Percentiles rank a stretch among this genome's conserved stretches.
These are phyloP conservation scores for Halichoerus grypus DNA, from an alignment of 2,113 vertebrate genomes.

Conservation along the genomic window DNA sequence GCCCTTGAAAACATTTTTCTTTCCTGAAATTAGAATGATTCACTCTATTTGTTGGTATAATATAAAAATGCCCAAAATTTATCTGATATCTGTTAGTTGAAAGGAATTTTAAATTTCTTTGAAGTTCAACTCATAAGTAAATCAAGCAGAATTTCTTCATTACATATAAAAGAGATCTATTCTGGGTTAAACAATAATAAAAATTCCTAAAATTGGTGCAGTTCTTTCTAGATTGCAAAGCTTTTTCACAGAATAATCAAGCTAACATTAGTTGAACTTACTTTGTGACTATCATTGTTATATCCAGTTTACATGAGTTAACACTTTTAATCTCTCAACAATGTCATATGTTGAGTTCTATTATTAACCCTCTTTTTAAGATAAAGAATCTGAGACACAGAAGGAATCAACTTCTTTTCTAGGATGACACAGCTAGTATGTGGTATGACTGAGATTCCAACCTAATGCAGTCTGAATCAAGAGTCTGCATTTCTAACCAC, in stretches of 20 bases:
- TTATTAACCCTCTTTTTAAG: not conserved
- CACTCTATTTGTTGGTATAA: not conserved
- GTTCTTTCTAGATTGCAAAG: not conserved
- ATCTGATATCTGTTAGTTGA: slow-evolving; percentile 11
- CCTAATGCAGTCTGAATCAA: not conserved
- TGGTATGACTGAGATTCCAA: not conserved
- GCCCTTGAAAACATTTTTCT: not conserved
- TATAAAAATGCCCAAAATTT: not conserved
- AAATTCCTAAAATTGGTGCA: not conserved
- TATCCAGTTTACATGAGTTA: not conserved
- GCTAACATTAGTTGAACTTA: not conserved
- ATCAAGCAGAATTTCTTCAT: not conserved
- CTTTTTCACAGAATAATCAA: not conserved
- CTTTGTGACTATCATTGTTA: not conserved
- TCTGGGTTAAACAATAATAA: not conserved
- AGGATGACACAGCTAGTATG: not conserved
- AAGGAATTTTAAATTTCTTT: not conserved
- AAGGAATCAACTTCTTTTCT: not conserved
- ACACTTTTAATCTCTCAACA: not conserved
- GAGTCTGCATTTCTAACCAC: not conserved
- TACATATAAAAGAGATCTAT: not conserved
- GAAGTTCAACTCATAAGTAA: slow-evolving; percentile 22
- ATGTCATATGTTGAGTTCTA: not conserved
- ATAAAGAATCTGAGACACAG: not conserved
- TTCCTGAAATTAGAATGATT: not conserved